Base-by-base conservation (phyloP, 1,140 invertebrate genomes). In the Eurosta solidaginis region DNA sequence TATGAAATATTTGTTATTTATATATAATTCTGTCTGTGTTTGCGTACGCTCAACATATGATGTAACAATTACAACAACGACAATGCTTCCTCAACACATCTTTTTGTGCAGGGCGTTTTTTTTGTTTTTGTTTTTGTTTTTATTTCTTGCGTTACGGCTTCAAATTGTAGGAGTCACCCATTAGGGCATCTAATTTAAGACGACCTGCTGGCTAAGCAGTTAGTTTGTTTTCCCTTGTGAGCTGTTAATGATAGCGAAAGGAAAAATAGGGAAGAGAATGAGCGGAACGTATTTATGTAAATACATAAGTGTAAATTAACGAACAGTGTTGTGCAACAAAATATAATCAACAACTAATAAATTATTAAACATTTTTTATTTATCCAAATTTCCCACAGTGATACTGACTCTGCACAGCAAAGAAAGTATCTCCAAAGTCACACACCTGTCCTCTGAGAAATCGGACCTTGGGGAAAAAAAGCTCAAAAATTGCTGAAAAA, bases 121-220 rank as follows among this genome's bases (percentile, higher is more conserved):
- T 4, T 54, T 7, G 1, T 27, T 20, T n/a, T 52, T 49, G 29
- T 36, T 22, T 68, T 40, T 12, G 20, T 42, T 68, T 29, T 42
- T 68, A 40, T 47, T 68, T 68, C 54, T 27, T 40, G 59, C 59
- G n/a, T n/a, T n/a, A n/a, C n/a, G 17, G 59, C 59, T 36, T 40
- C 12, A 40, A 3, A 22, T 68, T 68, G 59, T 68, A 68, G 59
- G 59, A 68, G 59, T 29, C 36, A 68, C 36, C 59, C n/a, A 42
- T 22, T 36, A 68, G 29, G 33, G 59, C 12, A 40, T 36, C 59
- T 68, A 68, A 68, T 68, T 68, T 40, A 68, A 68, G 59, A 42
- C 59, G 33, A 22, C 59, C 59, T 20, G 59, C 59, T 17, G 59
- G 59, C 59, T 40, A 20, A 36, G 59, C 33, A 68, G 12, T 40